Conservation (phyloP, 1,140 invertebrate genomes). For the Mesaphorura yosii region DNA sequence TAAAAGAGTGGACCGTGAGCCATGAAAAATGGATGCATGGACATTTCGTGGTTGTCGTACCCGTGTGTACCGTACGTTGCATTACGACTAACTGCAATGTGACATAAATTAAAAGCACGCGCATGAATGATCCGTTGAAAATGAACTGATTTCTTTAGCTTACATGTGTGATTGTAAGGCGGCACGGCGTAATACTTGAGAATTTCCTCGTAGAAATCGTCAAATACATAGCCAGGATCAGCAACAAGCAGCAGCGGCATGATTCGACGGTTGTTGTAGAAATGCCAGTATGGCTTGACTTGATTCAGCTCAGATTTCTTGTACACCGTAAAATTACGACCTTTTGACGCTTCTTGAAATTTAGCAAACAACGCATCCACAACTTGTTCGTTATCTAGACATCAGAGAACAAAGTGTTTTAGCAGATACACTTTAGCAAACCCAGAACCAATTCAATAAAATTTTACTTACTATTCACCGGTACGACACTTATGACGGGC, state of each 20-base stretch:
- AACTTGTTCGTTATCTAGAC: constrained; percentile 42
- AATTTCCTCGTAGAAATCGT: constrained; percentile 36
- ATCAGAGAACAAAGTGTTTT: background rate
- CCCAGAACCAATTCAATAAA: no score
- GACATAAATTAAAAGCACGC: no score
- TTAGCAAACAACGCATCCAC: constrained; percentile 42
- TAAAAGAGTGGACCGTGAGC: constrained; percentile 53
- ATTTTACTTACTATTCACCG: constrained; percentile 43
- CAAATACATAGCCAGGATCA: constrained; percentile 46
- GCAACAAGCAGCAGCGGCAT: constrained; percentile 47
- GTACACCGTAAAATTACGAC: constrained; percentile 45
- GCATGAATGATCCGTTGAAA: no score
- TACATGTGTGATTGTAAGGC: no score
- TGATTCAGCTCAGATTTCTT: constrained; percentile 45
- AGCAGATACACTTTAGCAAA: no score
- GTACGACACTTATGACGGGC: constrained; percentile 44
- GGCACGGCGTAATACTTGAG: no score
- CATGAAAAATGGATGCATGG: constrained; percentile 58
- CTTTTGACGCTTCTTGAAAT: constrained; percentile 37
- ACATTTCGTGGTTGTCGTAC: constrained; percentile 45
- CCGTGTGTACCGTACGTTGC: constrained; percentile 53
- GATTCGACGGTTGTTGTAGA: constrained; percentile 47
- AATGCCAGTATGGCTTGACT: constrained; percentile 41
- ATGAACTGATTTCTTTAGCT: no score
- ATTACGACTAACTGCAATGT: background rate